Base-by-base conservation (phyloP, 2,888 invertebrate genomes). In the Hipparchia sbordonii region DNA sequence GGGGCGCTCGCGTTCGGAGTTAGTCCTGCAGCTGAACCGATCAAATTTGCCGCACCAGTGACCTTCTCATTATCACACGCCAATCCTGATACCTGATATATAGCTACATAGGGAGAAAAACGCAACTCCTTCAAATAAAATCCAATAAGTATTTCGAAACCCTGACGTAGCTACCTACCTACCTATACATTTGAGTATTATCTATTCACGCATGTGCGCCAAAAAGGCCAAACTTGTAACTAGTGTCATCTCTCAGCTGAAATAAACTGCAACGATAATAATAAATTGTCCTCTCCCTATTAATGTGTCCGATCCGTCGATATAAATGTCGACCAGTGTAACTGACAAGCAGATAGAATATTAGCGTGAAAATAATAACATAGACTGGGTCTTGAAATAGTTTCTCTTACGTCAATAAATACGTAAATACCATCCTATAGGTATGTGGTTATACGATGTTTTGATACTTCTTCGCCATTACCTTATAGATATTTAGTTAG, bases 11-110 rank as follows among this genome's bases (percentile, higher is more conserved):
- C 65, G 6, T 48, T 51, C 6, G 68, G 48, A 12, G 59, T 59
- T 7, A 10, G 23, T 8, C 48, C 59, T 8, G 65, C 57, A 10
- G 59, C 63, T 66, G 74, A 79, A 67, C 65, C 75, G 8, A 69
- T 77, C 9, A 67, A 70, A 39, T 52, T 77, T 6, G 74, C 67
- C 1, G 54, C 77, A n/a, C 74, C 75, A 4, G 70, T 67, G 54
- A 60, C 75, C 57, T 72, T 67, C 46, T 48, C 70, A 56, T 68
- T 69, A 12, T 59, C 73, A 51, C 72, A 73, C 9, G 39, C 70
- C 60, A 78, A 79, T 72, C 73, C n/a, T n/a, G n/a, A n/a, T n/a
- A n/a, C n/a, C n/a, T n/a, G n/a, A n/a, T n/a, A n/a, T n/a, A n/a
- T n/a, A n/a, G n/a, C n/a, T n/a, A n/a, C n/a, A n/a, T n/a, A n/a